Percentiles rank a stretch among this genome's conserved stretches.
Evolutionary conservation across 2,888 invertebrate species (phyloP).

Genomic region (Leuctra nigra): DNA sequence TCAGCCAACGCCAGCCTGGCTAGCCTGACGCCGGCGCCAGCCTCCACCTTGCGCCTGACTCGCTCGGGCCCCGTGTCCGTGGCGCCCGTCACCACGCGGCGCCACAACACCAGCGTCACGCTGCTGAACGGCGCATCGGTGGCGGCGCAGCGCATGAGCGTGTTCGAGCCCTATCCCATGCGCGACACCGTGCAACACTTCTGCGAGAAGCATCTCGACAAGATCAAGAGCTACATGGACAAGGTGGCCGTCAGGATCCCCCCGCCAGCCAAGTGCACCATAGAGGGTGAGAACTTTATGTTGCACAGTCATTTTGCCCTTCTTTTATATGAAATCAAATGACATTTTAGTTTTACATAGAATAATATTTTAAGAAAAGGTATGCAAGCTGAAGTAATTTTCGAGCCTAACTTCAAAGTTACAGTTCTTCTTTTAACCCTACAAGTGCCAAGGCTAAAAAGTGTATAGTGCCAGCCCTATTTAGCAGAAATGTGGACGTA

Average conservation of each 20-base stretch:
- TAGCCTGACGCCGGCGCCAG: not conserved
- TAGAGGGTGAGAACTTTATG: constrained; percentile 74
- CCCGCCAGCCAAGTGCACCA: constrained; percentile 87
- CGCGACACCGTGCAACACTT: constrained; percentile 89
- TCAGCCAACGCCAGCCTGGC: not conserved
- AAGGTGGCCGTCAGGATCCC: constrained; percentile 78
- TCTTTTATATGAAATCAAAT: no score
- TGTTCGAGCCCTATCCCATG: constrained; percentile 88
- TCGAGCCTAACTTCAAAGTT: no score
- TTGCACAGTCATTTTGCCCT: no score
- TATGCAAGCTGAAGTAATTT: no score
- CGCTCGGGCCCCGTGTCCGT: constrained; percentile 29
- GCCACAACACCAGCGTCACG: constrained; percentile 72
- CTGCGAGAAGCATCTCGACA: constrained; percentile 89
- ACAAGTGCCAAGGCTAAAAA: no score
- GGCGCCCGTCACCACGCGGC: constrained; percentile 56
- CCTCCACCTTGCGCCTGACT: not conserved
- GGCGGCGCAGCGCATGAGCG: constrained; percentile 60
- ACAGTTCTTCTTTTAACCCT: no score
- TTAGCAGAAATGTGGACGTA: no score
- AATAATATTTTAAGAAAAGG: no score
- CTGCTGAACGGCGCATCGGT: constrained; percentile 50
- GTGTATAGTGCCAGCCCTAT: no score
- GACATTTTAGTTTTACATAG: no score
- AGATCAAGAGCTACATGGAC: constrained; percentile 87